phyloP scores from a whole-genome alignment of 2,888 invertebrate species.

The Andrena praecox region DNA sequence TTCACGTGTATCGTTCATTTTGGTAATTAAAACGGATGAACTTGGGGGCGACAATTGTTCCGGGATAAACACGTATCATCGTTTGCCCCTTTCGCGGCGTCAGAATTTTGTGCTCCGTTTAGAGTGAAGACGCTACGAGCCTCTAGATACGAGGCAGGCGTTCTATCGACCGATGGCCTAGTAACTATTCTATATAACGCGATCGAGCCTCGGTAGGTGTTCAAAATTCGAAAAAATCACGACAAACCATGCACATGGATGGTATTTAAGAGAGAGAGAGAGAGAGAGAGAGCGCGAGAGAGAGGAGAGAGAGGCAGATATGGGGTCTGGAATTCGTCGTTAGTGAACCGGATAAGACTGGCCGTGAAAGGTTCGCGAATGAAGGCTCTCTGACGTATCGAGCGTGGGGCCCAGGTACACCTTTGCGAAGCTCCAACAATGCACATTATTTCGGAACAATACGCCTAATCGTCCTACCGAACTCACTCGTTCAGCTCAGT shows the following conservation, averaged over 20 bases:
- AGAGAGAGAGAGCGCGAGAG: too few relatives aligned
- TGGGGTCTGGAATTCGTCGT: background rate
- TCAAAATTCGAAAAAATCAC: conserved; percentile 21
- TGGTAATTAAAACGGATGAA: background rate
- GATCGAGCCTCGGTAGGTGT: conserved; percentile 4
- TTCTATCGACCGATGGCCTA: conserved; percentile 66
- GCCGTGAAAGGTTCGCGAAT: background rate
- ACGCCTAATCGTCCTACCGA: conserved; percentile 17
- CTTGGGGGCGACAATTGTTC: background rate
- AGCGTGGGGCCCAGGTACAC: conserved; percentile 22
- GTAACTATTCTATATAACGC: conserved; percentile 37
- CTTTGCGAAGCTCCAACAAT: conserved; percentile 35
- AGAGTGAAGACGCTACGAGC: conserved; percentile 42
- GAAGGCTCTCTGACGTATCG: conserved; percentile 31
- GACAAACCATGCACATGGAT: background rate
- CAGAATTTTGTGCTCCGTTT: conserved; percentile 19
- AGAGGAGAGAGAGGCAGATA: background rate
- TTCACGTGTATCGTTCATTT: conserved; percentile 16
- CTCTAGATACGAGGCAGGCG: conserved; percentile 43
- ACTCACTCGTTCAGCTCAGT: conserved; percentile 7
- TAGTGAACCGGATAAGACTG: background rate
- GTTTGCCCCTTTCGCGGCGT: background rate
- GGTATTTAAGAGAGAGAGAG: background rate
- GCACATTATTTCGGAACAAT: conserved; percentile 41
- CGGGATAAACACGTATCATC: background rate